Evolutionary conservation across 1,140 invertebrate genomes (phyloP).

Genomic region (Zaprionus camerounensis): DNA sequence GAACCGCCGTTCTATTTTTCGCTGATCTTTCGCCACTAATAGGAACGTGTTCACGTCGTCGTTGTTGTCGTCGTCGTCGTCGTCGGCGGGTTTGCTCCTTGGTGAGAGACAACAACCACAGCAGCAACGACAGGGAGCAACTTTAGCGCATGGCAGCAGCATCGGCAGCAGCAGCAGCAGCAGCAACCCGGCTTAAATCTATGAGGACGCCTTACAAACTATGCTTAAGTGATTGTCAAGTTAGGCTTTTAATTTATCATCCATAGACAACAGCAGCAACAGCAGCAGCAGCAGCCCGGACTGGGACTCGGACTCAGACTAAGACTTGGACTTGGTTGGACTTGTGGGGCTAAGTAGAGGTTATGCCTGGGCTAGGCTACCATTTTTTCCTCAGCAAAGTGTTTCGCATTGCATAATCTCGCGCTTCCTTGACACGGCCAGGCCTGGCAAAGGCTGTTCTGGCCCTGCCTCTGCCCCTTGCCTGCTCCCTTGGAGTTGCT

Average conservation of each 20-base stretch:
- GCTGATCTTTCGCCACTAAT: constrained; percentile 84
- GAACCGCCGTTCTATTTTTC: constrained; percentile 84
- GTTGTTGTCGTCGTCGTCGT: constrained; percentile 38
- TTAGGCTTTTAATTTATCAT: constrained; percentile 85
- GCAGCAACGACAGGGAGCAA: constrained; percentile 59
- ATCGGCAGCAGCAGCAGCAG: constrained; percentile 23
- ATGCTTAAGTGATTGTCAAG: constrained; percentile 84
- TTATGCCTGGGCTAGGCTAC: constrained; percentile 78
- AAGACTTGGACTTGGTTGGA: constrained; percentile 37
- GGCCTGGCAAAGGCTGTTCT: neutral
- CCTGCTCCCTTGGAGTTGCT: neutral
- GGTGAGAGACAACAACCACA: constrained; percentile 38
- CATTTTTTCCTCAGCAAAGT: constrained; percentile 63
- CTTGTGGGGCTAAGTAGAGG: constrained; percentile 71
- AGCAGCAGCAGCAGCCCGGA: constrained; percentile 19
- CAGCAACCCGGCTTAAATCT: constrained; percentile 72
- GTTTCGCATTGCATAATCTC: constrained; percentile 81
- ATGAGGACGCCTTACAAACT: constrained; percentile 84
- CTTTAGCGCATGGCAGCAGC: constrained; percentile 59
- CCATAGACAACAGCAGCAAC: constrained; percentile 80
- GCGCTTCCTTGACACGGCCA: constrained; percentile 49
- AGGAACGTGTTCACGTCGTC: constrained; percentile 81
- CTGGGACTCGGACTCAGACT: constrained; percentile 31
- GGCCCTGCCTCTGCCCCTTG: neutral
- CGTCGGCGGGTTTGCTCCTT: constrained; percentile 31